Conservation (phyloP, 92 coral and sea anemone genomes). For the Porites divaricata region DNA sequence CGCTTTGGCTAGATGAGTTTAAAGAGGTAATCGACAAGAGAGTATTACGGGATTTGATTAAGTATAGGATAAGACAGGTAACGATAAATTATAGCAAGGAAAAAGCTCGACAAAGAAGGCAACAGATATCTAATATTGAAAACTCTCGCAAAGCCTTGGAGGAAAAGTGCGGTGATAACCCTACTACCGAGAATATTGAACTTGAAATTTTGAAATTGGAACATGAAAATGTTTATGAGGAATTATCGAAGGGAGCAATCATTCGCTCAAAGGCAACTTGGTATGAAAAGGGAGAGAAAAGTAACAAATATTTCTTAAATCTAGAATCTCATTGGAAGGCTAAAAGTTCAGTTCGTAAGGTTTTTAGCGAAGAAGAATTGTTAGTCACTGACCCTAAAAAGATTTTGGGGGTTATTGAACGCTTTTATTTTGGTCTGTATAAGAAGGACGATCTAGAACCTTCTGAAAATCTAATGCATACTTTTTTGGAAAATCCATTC, state of each 20-base stretch:
- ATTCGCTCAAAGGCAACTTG: conserved; percentile 54
- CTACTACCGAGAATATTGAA: conserved; percentile 27
- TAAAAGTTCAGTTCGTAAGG: conserved; percentile 28
- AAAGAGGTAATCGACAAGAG: no score
- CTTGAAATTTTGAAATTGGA: conserved; percentile 38
- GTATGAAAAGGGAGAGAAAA: conserved; percentile 59
- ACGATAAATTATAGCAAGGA: conserved; percentile 2
- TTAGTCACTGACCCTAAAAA: conserved; percentile 22
- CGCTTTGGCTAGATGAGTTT: no score
- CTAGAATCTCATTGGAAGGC: conserved; percentile 23
- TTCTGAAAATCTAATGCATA: background rate
- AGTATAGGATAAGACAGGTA: conserved; percentile 21
- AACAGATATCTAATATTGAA: conserved; percentile 9
- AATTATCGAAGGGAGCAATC: conserved; percentile 48
- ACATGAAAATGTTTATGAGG: conserved; percentile 24
- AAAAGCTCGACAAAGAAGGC: conserved; percentile 19
- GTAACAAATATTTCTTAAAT: conserved; percentile 53
- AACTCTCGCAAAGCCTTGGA: background rate
- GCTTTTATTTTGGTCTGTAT: conserved; percentile 39
- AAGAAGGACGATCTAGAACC: conserved; percentile 1
- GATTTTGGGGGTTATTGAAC: conserved; percentile 19
- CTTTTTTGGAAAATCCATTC: conserved; percentile 4
- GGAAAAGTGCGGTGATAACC: background rate
- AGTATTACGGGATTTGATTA: conserved; percentile 36
- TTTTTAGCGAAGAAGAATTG: conserved; percentile 15